These are phyloP conservation scores for Pygoscelis antarcticus DNA, from an alignment of 2,113 vertebrate genomes.

Conservation along the genomic window DNA sequence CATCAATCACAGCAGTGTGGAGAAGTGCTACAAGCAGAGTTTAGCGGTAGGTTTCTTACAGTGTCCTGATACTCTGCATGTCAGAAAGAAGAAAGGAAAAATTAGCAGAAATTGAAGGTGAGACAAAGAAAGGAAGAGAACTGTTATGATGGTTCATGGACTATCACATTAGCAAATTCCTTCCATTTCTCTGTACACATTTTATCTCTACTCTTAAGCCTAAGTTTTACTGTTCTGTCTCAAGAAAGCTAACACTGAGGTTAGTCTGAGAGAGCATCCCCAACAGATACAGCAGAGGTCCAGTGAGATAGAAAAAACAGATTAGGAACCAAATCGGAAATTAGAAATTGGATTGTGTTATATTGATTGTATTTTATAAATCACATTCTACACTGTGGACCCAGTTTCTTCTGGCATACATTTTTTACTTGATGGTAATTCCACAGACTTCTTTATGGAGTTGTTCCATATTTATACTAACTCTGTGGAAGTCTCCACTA, in stretches of 20 bases:
- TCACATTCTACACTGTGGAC: background rate
- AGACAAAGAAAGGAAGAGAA: background rate
- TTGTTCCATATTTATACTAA: background rate
- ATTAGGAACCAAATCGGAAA: background rate
- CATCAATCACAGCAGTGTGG: background rate
- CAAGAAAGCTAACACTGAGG: background rate
- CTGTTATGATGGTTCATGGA: background rate
- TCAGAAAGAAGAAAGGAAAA: background rate
- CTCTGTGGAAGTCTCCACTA: background rate
- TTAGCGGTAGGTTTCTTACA: background rate
- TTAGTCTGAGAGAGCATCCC: background rate
- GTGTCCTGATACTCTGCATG: background rate
- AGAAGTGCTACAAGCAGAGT: background rate
- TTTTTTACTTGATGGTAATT: background rate
- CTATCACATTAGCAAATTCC: background rate
- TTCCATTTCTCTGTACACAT: background rate
- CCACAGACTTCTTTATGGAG: background rate
- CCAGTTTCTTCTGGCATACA: background rate
- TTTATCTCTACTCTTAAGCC: background rate
- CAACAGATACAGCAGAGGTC: background rate
- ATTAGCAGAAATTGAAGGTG: background rate
- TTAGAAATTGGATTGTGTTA: background rate
- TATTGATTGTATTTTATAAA: background rate
- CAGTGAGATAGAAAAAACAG: background rate
- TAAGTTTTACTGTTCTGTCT: background rate